Evolutionary conservation across 2,797 vertebrate genomes (phyloP), one percentile per base, ranked within the genome.

Genomic region (Myiothlypis chrysogaster): DNA sequence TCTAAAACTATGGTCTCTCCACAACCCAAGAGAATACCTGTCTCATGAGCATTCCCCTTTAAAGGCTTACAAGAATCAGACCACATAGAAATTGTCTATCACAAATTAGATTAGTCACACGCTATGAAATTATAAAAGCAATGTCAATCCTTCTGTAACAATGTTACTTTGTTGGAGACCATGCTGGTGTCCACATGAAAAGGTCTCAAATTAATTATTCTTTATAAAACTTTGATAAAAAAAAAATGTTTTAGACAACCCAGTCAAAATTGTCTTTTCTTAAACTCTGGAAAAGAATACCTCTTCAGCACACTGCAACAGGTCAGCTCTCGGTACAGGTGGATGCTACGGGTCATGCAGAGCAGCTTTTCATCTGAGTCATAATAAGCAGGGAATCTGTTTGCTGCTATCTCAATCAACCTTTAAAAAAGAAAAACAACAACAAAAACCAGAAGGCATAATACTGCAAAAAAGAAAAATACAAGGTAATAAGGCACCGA

Each of bases 271-370:
- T 16, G 14, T 50, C 17, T n/a, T 35, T 10, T 43, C 34, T 55
- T 43, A 11, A 83, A n/a, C 21, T 79, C 49, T 57, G 50, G 37
- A 47, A 53, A 83, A 56, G 9, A 71, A 56, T 97, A 98, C 98
- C 98, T 98, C 91, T 97, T 98, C 27, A 98, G 97, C 53, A 99
- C 98, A 87, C 97, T 97, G 86, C 96, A 97, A 94, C 98, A 98
- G 60, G 98, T 98, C 83, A 98, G 98, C 64, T 98, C 98, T 90
- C 95, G 96, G 95, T 98, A 98, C 78, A 99, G 85, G 78, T 98
- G 97, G 87, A 99, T 87, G 56, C 96, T 98, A 55, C 87, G 77
- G 7, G 98, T 98, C 98, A 98, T 98, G 91, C 95, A 96, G 94
- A 98, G 87, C 55, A 99, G 90, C n/a, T 97, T 98, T 96, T 98